phyloP scores from a whole-genome alignment of 2,888 invertebrate species.

The Latrodectus elegans region DNA sequence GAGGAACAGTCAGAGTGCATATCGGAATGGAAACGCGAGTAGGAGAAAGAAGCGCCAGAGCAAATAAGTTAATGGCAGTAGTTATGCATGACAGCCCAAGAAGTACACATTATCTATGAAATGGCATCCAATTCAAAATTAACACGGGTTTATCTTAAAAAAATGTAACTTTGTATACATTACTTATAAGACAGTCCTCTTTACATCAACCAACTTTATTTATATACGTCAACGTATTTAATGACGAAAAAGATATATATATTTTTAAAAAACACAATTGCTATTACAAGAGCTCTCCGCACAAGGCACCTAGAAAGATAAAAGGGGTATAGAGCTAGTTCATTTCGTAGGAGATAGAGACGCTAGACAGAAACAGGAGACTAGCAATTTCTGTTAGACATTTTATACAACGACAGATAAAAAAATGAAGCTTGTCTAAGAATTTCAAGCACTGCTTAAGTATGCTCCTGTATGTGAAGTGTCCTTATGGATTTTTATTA shows the following conservation, averaged over 20 bases:
- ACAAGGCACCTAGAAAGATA: constrained; percentile 41
- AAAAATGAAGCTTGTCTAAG: not conserved
- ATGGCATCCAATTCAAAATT: not conserved
- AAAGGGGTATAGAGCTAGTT: not conserved
- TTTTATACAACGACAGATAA: constrained; percentile 3
- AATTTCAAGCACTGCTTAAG: not conserved
- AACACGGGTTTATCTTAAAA: no score
- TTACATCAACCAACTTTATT: constrained; percentile 38
- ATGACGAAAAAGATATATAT: constrained; percentile 27
- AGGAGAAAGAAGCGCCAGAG: constrained; percentile 56
- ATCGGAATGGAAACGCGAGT: constrained; percentile 70
- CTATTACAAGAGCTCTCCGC: constrained; percentile 31
- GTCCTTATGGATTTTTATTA: constrained; percentile 49
- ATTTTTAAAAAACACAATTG: constrained; percentile 52
- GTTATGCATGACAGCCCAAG: constrained; percentile 60
- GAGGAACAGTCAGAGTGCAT: constrained; percentile 69
- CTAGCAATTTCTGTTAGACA: not conserved
- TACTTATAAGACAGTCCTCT: not conserved
- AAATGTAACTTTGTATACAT: no score
- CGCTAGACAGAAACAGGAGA: not conserved
- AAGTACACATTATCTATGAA: constrained; percentile 49
- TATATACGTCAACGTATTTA: constrained; percentile 19
- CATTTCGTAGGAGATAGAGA: constrained; percentile 7
- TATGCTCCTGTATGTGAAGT: constrained; percentile 39
- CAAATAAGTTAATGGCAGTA: constrained; percentile 55